phyloP scores from a whole-genome alignment of 2,888 invertebrate genomes.

The Bedellia somnulentella region DNA sequence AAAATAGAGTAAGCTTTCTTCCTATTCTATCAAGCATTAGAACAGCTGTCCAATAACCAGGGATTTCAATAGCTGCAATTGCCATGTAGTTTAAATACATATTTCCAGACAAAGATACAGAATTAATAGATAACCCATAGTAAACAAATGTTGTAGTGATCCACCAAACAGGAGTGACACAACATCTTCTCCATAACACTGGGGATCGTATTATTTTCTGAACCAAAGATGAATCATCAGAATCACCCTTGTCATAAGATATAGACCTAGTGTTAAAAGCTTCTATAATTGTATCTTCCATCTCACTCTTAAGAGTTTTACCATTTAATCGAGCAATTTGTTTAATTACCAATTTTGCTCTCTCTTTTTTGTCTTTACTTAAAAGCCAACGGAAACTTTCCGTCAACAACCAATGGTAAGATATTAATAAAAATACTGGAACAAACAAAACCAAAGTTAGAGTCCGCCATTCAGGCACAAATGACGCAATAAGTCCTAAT shows the following conservation, averaged over 20 bases:
- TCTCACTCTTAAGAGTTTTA: slow-evolving; percentile 43
- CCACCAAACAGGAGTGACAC: slow-evolving; percentile 77
- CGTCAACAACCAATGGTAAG: slow-evolving; percentile 68
- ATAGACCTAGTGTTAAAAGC: slow-evolving; percentile 15
- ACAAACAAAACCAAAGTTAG: slow-evolving; percentile 67
- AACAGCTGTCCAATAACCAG: slow-evolving; percentile 68
- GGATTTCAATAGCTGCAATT: slow-evolving; percentile 68
- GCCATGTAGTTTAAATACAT: slow-evolving; percentile 76
- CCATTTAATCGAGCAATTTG: slow-evolving; percentile 66
- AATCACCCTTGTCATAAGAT: slow-evolving; percentile 9
- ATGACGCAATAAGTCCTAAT: slow-evolving; percentile 68
- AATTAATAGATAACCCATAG: slow-evolving; percentile 77
- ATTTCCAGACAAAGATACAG: slow-evolving; percentile 72
- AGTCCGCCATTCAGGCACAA: slow-evolving; percentile 69
- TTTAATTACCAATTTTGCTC: slow-evolving; percentile 62
- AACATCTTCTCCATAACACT: slow-evolving; percentile 57
- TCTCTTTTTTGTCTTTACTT: slow-evolving; percentile 64
- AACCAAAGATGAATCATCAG: no score
- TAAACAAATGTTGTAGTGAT: slow-evolving; percentile 77
- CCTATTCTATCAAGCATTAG: slow-evolving; percentile 65
- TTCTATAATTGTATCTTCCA: slow-evolving; percentile 31
- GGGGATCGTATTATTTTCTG: slow-evolving; percentile 52
- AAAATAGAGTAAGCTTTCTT: slow-evolving; percentile 36
- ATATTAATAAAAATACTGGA: slow-evolving; percentile 66
- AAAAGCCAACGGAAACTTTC: slow-evolving; percentile 79